Percentiles rank a stretch among this genome's conserved stretches.
phyloP scores from a whole-genome alignment of 2,797 vertebrate species.

The Melanogrammus aeglefinus region DNA sequence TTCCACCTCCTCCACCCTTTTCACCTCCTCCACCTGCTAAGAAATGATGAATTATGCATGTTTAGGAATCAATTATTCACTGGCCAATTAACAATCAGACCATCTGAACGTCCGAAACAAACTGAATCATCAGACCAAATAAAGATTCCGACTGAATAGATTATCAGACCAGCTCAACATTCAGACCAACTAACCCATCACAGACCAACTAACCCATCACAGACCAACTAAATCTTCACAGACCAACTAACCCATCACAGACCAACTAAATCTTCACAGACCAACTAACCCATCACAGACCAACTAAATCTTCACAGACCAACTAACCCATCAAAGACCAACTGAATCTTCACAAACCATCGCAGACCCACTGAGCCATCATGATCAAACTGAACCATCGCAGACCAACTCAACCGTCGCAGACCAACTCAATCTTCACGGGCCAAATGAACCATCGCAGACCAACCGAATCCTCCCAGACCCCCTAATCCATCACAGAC shows the following conservation, averaged over 20 bases:
- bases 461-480: too few relatives aligned
- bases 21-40: conserved; percentile 46
- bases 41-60: conserved; percentile 3
- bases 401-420: too few relatives aligned
- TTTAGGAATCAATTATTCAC: conserved; percentile 1
- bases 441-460: too few relatives aligned
- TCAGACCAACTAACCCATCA: background rate
- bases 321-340: too few relatives aligned
- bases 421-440: too few relatives aligned
- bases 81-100: background rate
- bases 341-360: too few relatives aligned
- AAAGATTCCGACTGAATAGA: background rate
- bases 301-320: too few relatives aligned
- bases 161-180: background rate
- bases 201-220: background rate
- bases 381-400: too few relatives aligned
- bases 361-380: too few relatives aligned
- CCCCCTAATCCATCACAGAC: too few relatives aligned
- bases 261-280: conserved; percentile 26
- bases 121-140: conserved; percentile 17
- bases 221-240: conserved; percentile 45
- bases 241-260: conserved; percentile 31
- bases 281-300: conserved; percentile 10
- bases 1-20: conserved; percentile 56
- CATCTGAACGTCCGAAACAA: background rate